Evolutionary conservation across 1,140 invertebrate genomes (phyloP), one percentile per base, ranked within the genome.

Genomic region (Eriosoma lanigerum): DNA sequence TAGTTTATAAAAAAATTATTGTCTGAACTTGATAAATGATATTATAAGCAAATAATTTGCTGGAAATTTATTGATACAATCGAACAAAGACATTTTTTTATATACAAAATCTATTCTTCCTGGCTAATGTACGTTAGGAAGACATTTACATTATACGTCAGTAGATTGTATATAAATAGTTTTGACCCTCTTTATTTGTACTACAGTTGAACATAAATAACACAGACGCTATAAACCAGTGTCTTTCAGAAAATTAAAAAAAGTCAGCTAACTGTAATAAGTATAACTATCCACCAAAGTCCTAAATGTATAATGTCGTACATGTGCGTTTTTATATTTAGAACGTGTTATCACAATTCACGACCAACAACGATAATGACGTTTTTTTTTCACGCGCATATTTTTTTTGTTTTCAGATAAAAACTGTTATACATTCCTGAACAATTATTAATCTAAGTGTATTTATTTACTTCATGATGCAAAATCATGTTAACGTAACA

Each of bases 111-210:
- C 38, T 78, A 78, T 58, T 38, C 72, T 19, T 58, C 54, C 75
- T 78, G 24, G 38, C 75, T 78, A 78, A 78, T 78, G 56, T 48
- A 46, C 54, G 60, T 78, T 48, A 78, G 44, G 24, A 44, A 38
- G 75, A 21, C 19, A 62, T 46, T 62, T 38, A 48, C 24, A 72
- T 52, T 56, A 75, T 75, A n/a, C n/a, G n/a, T 12, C 19, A 13
- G 75, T 78, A 21, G 19, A 62, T 29, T 60, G 75, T 78, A 52
- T 78, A 50, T 78, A 60, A 78, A 78, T 78, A 78, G 75, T 62
- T 78, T 60, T 78, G 26, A 78, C 75, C 56, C 75, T 78, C 75
- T 78, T 78, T 78, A 26, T 78, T 78, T 78, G 75, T 62, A 46
- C 24, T 48, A 24, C 10, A 24, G 52, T 24, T 29, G 21, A 29